Conservation (phyloP, 35 echinoderm and acorn worm genomes). For the Lytechinus pictus region DNA sequence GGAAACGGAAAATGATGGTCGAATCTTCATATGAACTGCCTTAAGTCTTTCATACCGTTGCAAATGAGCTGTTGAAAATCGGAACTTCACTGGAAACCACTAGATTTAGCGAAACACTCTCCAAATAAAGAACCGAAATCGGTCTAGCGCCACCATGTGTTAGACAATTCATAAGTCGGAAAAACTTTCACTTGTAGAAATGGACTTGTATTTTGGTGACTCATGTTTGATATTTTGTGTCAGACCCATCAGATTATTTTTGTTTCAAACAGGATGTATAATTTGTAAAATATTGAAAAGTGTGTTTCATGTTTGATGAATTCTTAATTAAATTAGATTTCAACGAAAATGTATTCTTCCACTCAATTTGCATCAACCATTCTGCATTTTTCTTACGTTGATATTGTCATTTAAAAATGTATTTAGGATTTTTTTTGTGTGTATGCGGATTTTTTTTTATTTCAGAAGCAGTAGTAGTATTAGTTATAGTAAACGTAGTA, state of each 20-base stretch:
- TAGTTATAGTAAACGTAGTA: too few species aligned
- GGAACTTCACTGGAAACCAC: background rate
- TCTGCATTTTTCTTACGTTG: background rate
- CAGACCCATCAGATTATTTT: background rate
- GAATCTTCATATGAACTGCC: background rate
- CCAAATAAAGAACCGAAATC: background rate
- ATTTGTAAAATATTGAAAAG: background rate
- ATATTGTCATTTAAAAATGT: too few species aligned
- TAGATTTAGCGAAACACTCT: slow-evolving; percentile 12
- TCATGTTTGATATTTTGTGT: background rate
- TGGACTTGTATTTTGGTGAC: slow-evolving; percentile 19
- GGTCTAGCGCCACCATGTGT: background rate
- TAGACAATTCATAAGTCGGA: background rate
- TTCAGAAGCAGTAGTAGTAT: too few species aligned
- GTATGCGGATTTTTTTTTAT: too few species aligned
- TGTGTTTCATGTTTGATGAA: slow-evolving; percentile 19
- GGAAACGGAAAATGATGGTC: background rate
- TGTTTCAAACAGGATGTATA: background rate
- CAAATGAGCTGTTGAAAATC: background rate
- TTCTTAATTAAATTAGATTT: slow-evolving; percentile 21
- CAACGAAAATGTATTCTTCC: background rate
- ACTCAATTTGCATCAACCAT: too few species aligned
- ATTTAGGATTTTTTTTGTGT: too few species aligned
- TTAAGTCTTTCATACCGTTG: background rate
- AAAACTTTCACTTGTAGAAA: background rate